phyloP scores from a whole-genome alignment of 2,113 vertebrate species.

The Sigmodon hispidus region DNA sequence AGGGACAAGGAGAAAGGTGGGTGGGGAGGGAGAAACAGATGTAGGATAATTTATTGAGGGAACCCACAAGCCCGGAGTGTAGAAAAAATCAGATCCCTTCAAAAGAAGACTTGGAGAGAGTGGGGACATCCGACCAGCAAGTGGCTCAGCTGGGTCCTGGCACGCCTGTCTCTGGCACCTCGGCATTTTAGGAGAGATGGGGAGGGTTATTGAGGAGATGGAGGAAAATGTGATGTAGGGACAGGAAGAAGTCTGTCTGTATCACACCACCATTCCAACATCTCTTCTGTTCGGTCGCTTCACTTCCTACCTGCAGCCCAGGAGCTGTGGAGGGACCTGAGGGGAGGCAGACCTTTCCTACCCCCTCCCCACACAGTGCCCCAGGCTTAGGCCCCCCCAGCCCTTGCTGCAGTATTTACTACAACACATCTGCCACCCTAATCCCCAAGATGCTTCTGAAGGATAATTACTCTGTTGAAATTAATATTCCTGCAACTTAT shows the following conservation, averaged over 20 bases:
- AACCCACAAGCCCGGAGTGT: not conserved
- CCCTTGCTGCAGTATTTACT: slow-evolving; percentile 13
- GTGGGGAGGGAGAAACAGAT: not conserved
- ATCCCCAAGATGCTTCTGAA: slow-evolving; percentile 69
- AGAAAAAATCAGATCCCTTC: not conserved
- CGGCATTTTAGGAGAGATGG: not conserved
- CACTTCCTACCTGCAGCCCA: not conserved
- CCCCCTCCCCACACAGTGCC: not conserved
- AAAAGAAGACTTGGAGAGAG: not conserved
- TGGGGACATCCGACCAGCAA: not conserved
- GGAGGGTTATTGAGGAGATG: not conserved
- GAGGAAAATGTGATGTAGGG: not conserved
- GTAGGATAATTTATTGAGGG: not conserved
- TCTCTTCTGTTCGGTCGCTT: not conserved
- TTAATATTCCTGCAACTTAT: slow-evolving; percentile 71
- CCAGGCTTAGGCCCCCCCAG: not conserved
- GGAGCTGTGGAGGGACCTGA: not conserved
- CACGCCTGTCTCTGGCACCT: not conserved
- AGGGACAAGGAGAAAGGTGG: not conserved
- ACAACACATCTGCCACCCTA: slow-evolving; percentile 59
- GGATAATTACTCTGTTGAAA: slow-evolving; percentile 67
- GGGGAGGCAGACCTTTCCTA: not conserved
- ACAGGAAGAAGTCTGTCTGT: not conserved
- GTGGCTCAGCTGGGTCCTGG: too few relatives aligned
- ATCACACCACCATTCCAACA: not conserved